A percentile compares a stretch with the other conserved stretches of the same genome.
Evolutionary conservation across 1,140 invertebrate species (phyloP).

Genomic region (Leptinotarsa texana): DNA sequence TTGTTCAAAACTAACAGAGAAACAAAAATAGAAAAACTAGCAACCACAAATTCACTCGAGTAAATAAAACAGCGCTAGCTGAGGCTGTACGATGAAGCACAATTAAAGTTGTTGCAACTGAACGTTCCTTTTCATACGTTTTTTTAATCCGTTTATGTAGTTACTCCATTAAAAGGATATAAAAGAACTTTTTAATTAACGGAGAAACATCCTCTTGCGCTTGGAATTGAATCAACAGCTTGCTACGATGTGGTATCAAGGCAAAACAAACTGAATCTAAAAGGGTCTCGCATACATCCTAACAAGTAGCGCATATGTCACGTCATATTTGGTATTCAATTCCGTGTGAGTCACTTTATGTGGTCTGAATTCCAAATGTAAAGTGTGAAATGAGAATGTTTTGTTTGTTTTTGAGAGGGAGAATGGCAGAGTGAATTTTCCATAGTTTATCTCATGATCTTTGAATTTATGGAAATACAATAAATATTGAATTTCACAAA

Average conservation of each 20-base stretch:
- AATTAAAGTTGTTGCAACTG: constrained; percentile 3
- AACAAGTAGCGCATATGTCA: background rate
- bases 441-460: too few species aligned
- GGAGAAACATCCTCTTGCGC: background rate
- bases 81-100: background rate
- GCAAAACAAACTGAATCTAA: background rate
- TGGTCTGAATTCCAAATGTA: too few species aligned
- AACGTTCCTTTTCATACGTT: background rate
- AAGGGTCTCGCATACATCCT: background rate
- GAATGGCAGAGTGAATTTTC: too few species aligned
- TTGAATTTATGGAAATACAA: too few species aligned
- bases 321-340: background rate
- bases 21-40: too few species aligned
- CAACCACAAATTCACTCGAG: too few species aligned
- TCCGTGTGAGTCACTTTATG: background rate
- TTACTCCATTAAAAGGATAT: background rate
- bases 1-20: too few species aligned
- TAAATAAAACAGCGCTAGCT: too few species aligned
- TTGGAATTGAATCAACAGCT: background rate
- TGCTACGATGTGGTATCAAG: background rate
- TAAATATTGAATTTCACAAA: too few species aligned
- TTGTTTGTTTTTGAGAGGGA: too few species aligned
- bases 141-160: background rate
- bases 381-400: too few species aligned
- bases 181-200: background rate